Evolutionary conservation across 2,888 invertebrate genomes (phyloP), one percentile per base, ranked within the genome.

Genomic region (Rhaphigaster nebulosa): DNA sequence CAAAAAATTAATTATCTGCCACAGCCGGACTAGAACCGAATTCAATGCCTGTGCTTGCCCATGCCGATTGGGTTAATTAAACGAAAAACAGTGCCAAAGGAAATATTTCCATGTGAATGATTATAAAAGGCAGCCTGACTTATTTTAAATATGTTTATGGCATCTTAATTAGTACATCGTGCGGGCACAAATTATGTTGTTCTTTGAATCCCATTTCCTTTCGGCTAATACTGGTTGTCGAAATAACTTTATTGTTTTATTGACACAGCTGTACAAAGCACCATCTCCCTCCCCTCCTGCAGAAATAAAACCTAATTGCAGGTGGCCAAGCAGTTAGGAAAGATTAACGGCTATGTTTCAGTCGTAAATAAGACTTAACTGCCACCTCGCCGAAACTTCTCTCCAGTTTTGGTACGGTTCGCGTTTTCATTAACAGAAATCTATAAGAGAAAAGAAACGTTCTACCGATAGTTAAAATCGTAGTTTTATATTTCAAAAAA

Each of bases 281-380:
- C 65, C 4, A 13, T 0, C 29, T n/a, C 29, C 3, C 10, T 8
- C 65, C 65, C 29, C 29, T 12, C 6, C 29, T 4, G 20, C 34
- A 70, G 70, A 70, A 18, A 70, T 70, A 70, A 70, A 70, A 34
- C 34, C 34, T 18, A 34, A 70, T 70, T 38, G 70, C 34, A 70
- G 70, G 70, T 70, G 70, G 70, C 38, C 70, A 70, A 70, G 70
- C 70, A 70, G 70, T 70, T 70, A 70, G 20, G 18, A 70, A 70
- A 70, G 70, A 70, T 70, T 70, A 70, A 70, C 34, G 15, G 20
- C 70, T 34, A 70, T 70, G 34, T 70, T 70, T 20, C 18, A 70
- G 70, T 15, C 70, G 6, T 70, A 70, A 70, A 70, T 70, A 70
- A 70, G 70, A 5, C 70, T 70, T 34, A 60, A 60, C 60, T 60